These are phyloP conservation scores for Hippocampus zosterae DNA, from an alignment of 2,113 vertebrate genomes.

Conservation along the genomic window DNA sequence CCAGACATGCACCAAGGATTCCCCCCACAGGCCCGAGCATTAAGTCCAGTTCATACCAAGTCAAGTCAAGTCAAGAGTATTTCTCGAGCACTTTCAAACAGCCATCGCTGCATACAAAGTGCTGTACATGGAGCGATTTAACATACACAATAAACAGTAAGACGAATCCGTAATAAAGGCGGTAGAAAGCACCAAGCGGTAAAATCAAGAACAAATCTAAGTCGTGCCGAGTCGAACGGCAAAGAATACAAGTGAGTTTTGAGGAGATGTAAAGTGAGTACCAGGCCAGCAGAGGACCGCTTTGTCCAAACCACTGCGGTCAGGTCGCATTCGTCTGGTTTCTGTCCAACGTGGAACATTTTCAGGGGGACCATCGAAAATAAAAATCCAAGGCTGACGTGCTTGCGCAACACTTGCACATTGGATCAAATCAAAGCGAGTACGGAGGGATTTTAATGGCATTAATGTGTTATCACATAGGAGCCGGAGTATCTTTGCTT, in stretches of 20 bases:
- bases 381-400: not conserved
- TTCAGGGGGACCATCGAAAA: not conserved
- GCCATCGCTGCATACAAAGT: too few species aligned
- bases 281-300: slow-evolving; percentile 36
- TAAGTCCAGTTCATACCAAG: slow-evolving; percentile 48
- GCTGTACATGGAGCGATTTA: too few species aligned
- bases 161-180: too few species aligned
- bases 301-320: slow-evolving; percentile 35
- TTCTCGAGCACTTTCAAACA: too few species aligned
- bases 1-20: slow-evolving; percentile 58
- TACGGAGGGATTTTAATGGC: slow-evolving; percentile 3
- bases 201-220: too few species aligned
- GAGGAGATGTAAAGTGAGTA: too few species aligned
- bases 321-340: not conserved
- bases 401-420: not conserved
- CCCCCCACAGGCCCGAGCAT: slow-evolving; percentile 47
- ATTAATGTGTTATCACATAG: slow-evolving; percentile 6
- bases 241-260: too few species aligned
- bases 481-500: not conserved
- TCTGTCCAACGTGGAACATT: not conserved
- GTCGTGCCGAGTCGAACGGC: too few species aligned
- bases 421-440: not conserved
- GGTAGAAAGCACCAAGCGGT: too few species aligned
- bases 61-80: too few species aligned
- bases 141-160: too few species aligned